phyloP scores from a whole-genome alignment of 2,113 vertebrate species.

The Danio rerio region GRCz12tu NC_133182.1:18518501-18519000 shows the following conservation, averaged over 20 bases:
- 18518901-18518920: background rate
- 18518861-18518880: background rate
- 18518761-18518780: constrained; percentile 1
- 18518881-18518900: background rate
- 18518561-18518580: constrained; percentile 23
- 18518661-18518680: background rate
- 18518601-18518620: constrained; percentile 18
- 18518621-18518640: constrained; percentile 3
- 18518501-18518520: constrained; percentile 31
- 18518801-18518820: background rate
- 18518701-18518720: constrained; percentile 1
- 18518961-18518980: background rate
- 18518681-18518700: background rate
- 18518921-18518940: background rate
- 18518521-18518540: constrained; percentile 30
- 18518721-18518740: constrained; percentile 5
- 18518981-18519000: background rate
- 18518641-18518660: constrained; percentile 12
- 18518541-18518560: constrained; percentile 50
- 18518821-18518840: background rate
- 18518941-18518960: constrained; percentile 6
- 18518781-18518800: background rate
- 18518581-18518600: constrained; percentile 24
- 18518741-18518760: background rate
- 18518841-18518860: background rate